A percentile compares a stretch with the other conserved stretches of the same genome.
Evolutionary conservation across 1,140 invertebrate species (phyloP).

Genomic region (Drosophila virilis): DNA sequence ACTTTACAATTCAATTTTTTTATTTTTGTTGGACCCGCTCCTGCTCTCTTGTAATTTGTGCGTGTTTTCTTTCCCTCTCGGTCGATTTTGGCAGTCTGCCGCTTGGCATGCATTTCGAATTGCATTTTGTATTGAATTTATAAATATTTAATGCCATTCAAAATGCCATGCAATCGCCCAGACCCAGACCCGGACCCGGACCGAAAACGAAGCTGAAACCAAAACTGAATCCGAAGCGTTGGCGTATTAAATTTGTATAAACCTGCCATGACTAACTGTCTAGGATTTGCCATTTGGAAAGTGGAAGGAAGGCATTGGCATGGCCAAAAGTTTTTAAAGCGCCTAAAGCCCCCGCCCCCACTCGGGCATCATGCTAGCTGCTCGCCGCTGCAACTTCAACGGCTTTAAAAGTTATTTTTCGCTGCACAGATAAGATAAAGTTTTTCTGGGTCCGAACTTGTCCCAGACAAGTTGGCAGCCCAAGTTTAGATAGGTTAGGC

Average conservation of each 20-base stretch:
- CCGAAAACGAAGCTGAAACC: constrained; percentile 1
- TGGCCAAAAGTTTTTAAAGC: constrained; percentile 39
- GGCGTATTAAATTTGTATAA: constrained; percentile 63
- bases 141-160: constrained; percentile 84
- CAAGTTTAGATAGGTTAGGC: neutral
- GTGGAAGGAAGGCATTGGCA: constrained; percentile 5
- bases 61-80: constrained; percentile 4
- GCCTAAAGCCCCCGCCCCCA: neutral
- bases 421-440: constrained; percentile 29
- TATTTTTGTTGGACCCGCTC: constrained; percentile 3
- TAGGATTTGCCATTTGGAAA: constrained; percentile 45
- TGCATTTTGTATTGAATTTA: constrained; percentile 84
- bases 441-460: constrained; percentile 37
- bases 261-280: constrained; percentile 56
- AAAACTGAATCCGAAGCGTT: constrained; percentile 45
- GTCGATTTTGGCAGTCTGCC: constrained; percentile 62
- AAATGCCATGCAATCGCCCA: constrained; percentile 78
- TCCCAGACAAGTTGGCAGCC: constrained; percentile 33
- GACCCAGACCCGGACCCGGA: constrained; percentile 27
- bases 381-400: constrained; percentile 33
- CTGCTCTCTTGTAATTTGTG: neutral
- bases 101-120: constrained; percentile 77
- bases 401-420: constrained; percentile 47
- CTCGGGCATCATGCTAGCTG: constrained; percentile 6
- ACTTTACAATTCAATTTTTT: constrained; percentile 79